phyloP scores from a whole-genome alignment of 2,888 invertebrate species.

The Lymantria monacha region DNA sequence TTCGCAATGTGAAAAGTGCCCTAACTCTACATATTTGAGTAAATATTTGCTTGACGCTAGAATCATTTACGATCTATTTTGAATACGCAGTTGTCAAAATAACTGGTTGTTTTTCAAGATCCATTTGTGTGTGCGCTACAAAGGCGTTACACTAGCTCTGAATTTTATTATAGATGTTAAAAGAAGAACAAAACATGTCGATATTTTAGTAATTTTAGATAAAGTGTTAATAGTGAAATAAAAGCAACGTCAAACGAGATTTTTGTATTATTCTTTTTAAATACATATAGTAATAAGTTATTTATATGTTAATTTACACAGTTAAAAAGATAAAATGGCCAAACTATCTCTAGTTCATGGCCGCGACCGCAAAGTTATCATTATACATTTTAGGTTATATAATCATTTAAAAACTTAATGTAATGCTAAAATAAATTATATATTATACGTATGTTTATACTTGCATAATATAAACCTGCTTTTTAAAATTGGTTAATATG shows the following conservation, averaged over 20 bases:
- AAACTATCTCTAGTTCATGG: constrained; percentile 14
- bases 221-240: constrained; percentile 62
- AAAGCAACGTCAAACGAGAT: constrained; percentile 29
- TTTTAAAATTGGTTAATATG: too few species aligned
- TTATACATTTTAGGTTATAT: constrained; percentile 1
- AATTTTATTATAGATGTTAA: constrained; percentile 72
- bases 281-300: background rate
- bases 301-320: constrained; percentile 2
- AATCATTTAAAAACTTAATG: constrained; percentile 7
- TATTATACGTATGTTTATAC: background rate
- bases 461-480: too few species aligned
- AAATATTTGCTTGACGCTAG: constrained; percentile 33
- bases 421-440: background rate
- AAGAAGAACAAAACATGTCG: constrained; percentile 70
- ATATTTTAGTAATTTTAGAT: constrained; percentile 66
- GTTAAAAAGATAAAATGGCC: constrained; percentile 7
- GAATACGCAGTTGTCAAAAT: constrained; percentile 65
- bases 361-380: constrained; percentile 10
- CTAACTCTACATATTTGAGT: constrained; percentile 30
- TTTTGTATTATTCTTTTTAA: constrained; percentile 14
- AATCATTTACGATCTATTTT: constrained; percentile 54
- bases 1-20: constrained; percentile 39
- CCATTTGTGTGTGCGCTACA: constrained; percentile 67
- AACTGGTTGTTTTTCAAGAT: constrained; percentile 78
- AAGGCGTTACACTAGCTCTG: constrained; percentile 59